Evolutionary conservation across 2,888 invertebrate genomes (phyloP), one percentile per base, ranked within the genome.

Genomic region (Axea sp.): DNA sequence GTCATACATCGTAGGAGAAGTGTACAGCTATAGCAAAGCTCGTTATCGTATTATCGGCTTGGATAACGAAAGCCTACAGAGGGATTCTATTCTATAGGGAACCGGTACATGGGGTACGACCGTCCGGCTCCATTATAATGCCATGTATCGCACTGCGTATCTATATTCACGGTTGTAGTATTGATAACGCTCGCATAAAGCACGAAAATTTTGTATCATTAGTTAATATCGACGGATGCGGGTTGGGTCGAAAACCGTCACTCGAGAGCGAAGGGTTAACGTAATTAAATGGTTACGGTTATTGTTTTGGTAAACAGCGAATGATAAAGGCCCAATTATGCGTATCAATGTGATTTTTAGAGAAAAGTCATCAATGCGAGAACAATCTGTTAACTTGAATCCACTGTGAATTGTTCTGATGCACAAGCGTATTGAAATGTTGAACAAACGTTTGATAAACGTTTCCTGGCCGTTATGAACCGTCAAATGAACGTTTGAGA

Each of bases 181-280:
- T 80, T 81, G 86, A 86, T 86, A 86, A 85, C 84, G 83, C 82
- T 86, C 78, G 83, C 82, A 78, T 78, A 67, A 67, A 51, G 76
- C 51, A 73, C 79, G 82, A 83, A 84, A 82, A 84, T 84, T 82
- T 81, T 82, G 81, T 83, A 84, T 79, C 77, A 80, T 80, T 80
- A 79, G 78, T 80, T 78, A 77, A 83, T 82, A 81, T 79, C 80
- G 77, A 43, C 74, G 24, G 35, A 69, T 51, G 19, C 19, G 15
- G 15, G 17, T 53, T 5, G 37, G n/a, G 1, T 47, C 14, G 8
- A 11, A 39, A 39, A 55, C 14, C 39, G 7, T 37, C 51, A 33
- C 24, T 24, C 28, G 6, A 15, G 15, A 28, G 28, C 43, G 14
- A 49, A 33, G 12, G 17, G 14, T 26, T 9, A 24, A 6, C n/a